Evolutionary conservation across 64 coral and sea anemone species (phyloP).

Genomic region (Montipora efflorescens): DNA sequence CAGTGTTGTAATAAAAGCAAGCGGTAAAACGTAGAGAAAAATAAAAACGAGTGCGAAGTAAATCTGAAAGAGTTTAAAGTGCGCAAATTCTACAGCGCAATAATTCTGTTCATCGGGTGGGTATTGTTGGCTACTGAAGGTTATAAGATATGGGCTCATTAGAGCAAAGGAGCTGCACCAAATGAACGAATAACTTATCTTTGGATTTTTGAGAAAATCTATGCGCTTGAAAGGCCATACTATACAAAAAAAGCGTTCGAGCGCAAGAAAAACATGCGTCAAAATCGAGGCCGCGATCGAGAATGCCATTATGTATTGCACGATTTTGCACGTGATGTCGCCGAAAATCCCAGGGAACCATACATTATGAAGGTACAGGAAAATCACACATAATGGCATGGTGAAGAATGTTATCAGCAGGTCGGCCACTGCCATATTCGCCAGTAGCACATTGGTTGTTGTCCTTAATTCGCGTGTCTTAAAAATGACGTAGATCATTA

Average conservation of each 20-base stretch:
- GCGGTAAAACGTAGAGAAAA: conserved; percentile 61
- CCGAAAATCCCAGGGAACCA: conserved; percentile 54
- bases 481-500: conserved; percentile 20
- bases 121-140: not conserved
- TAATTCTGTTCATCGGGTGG: not conserved
- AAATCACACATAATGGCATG: conserved; percentile 31
- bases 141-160: conserved; percentile 46
- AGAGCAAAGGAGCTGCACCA: conserved; percentile 48
- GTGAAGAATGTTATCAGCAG: conserved; percentile 35
- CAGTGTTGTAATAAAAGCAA: conserved; percentile 60
- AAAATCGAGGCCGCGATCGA: conserved; percentile 50
- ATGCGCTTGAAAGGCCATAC: conserved; percentile 40
- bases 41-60: conserved; percentile 54
- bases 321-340: conserved; percentile 22
- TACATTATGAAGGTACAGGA: not conserved
- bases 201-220: conserved; percentile 23
- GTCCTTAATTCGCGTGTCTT: not conserved
- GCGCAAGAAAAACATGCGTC: conserved; percentile 26
- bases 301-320: conserved; percentile 37
- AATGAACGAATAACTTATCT: conserved; percentile 32
- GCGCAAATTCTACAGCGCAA: conserved; percentile 23
- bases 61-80: conserved; percentile 9
- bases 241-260: conserved; percentile 55
- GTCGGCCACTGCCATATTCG: conserved; percentile 59
- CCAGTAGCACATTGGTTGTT: conserved; percentile 50